phyloP scores from a whole-genome alignment of 2,797 vertebrate species.

The Fistularia tabacaria region DNA sequence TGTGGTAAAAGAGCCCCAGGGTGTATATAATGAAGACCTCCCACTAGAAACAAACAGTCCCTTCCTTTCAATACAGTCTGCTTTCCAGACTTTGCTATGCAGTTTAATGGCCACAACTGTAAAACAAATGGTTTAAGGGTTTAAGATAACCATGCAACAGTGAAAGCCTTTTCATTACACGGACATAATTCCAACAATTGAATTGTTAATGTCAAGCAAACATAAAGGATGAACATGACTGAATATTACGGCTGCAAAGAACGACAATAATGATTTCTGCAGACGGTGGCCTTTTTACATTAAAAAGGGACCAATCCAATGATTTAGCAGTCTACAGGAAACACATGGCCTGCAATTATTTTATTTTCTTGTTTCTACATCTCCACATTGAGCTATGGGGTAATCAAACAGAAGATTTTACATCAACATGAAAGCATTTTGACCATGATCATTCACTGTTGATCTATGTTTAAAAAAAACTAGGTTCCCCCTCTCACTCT shows the following conservation, averaged over 20 bases:
- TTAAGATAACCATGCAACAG: constrained; percentile 46
- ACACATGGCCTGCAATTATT: constrained; percentile 36
- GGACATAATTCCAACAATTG: constrained; percentile 45
- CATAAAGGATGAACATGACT: constrained; percentile 48
- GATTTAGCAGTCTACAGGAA: constrained; percentile 35
- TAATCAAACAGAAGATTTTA: too few relatives aligned
- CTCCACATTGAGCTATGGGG: too few relatives aligned
- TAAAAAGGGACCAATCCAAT: constrained; percentile 23
- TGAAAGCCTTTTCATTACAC: constrained; percentile 34
- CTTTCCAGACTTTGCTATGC: constrained; percentile 38
- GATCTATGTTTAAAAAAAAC: neutral
- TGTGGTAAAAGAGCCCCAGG: constrained; percentile 27
- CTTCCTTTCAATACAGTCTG: constrained; percentile 8
- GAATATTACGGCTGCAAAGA: constrained; percentile 56
- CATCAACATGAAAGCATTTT: neutral
- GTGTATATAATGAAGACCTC: constrained; percentile 28
- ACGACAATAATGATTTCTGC: constrained; percentile 68
- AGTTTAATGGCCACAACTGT: constrained; percentile 34
- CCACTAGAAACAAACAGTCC: constrained; percentile 38
- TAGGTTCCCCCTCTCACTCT: neutral
- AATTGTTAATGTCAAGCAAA: constrained; percentile 38
- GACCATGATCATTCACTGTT: neutral
- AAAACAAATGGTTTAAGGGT: constrained; percentile 49
- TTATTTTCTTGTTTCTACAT: too few relatives aligned
- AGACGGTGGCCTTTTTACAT: constrained; percentile 57